A percentile compares a stretch with the other conserved stretches of the same genome.
Conservation (phyloP, 1,140 invertebrate species). For the Asbolus verrucosus region DNA sequence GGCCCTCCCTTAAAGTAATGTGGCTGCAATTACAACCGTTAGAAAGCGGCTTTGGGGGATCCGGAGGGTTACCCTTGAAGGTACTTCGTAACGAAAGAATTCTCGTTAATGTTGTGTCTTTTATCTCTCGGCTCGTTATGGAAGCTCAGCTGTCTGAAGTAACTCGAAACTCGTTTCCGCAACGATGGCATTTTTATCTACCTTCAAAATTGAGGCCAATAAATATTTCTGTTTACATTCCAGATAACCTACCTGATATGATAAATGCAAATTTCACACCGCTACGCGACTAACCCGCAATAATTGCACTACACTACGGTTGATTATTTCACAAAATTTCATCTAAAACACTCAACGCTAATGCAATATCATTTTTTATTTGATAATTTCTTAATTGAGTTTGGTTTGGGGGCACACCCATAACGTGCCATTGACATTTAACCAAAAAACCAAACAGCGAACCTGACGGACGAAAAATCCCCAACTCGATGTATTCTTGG, state of each 20-base stretch:
- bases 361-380: constrained; percentile 6
- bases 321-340: not conserved
- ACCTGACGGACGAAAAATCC: not conserved
- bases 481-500: not conserved
- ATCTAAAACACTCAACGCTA: not conserved
- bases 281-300: not conserved
- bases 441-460: too few species aligned
- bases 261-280: too few species aligned
- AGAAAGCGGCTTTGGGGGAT: too few species aligned
- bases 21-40: constrained; percentile 56
- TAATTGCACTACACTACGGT: not conserved
- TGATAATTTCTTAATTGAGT: constrained; percentile 16
- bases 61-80: constrained; percentile 77
- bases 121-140: constrained; percentile 72
- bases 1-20: constrained; percentile 66
- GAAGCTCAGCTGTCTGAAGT: constrained; percentile 79
- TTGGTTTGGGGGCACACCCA: constrained; percentile 8
- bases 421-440: constrained; percentile 8
- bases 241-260: constrained; percentile 31
- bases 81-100: constrained; percentile 80
- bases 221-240: constrained; percentile 36
- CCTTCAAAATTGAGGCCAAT: not conserved
- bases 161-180: constrained; percentile 79
- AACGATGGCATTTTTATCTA: constrained; percentile 75
- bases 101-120: constrained; percentile 69